Evolutionary conservation across 1,140 invertebrate species (phyloP), one percentile per base, ranked within the genome.

Genomic region (Drosophila guanche): DNA sequence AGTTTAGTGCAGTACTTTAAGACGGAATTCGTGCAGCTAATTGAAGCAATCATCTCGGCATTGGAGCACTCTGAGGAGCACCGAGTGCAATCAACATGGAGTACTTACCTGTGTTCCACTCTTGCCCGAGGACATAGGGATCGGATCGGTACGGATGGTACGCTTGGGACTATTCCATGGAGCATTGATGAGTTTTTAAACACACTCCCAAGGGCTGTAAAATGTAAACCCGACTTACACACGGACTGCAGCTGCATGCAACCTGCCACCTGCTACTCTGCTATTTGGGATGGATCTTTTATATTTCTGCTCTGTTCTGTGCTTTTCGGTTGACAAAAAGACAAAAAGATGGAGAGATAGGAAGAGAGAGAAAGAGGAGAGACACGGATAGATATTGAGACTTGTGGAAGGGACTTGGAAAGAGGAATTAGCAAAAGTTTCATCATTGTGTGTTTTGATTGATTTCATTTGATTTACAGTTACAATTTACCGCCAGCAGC

Each of bases 401-500:
- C 53, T 45, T 43, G 40, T 10, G 10, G 33, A 5, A 5, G 70
- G 67, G 67, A 69, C 65, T 70, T 70, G 67, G 67, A 70, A 70
- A 70, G 65, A 70, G 65, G 66, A 67, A 70, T 70, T 70, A 70
- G 54, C 67, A 70, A 59, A 70, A 47, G 66, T 70, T 70, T 67
- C 69, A 56, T 48, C 29, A 22, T 52, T 47, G 41, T 63, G 59
- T 73, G 40, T 7, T 71, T 72, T 55, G 47, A 55, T 48, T 69
- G 25, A 50, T 59, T 73, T 74, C 59, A 57, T 46, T 71, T 56
- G 51, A 42, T 63, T 70, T 59, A 56, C 54, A 40, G 27, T 52
- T 52, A 69, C 66, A 72, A 72, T 72, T 72, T 72, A 72, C 69
- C 69, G 69, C 69, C 69, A 72, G 57, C 66, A 68, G 63, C 66